phyloP scores from a whole-genome alignment of 2,113 vertebrate species.

The Benitochromis conjunctus region DNA sequence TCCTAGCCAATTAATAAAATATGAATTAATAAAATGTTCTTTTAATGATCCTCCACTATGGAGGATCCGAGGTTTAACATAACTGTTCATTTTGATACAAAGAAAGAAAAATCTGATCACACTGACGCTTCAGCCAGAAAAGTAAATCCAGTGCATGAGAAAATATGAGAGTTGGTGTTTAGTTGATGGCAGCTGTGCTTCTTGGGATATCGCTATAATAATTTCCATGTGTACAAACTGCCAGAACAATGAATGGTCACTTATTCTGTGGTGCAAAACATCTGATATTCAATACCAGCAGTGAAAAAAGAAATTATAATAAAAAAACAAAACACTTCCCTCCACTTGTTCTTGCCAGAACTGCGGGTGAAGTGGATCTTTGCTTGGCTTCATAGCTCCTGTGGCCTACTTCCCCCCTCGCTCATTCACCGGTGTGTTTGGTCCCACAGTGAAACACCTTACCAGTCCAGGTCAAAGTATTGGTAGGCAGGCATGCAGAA shows the following conservation, averaged over 20 bases:
- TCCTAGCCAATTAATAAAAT: neutral
- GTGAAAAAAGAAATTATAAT: neutral
- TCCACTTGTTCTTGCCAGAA: neutral
- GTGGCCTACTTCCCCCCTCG: constrained; percentile 12
- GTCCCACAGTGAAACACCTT: constrained; percentile 11
- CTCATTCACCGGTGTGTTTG: neutral
- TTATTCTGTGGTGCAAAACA: neutral
- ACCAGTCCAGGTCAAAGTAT: constrained; percentile 36
- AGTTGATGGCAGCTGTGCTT: neutral
- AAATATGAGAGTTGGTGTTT: neutral
- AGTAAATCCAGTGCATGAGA: neutral
- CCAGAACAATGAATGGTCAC: neutral
- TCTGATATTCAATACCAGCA: neutral
- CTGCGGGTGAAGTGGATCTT: neutral
- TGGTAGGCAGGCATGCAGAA: neutral
- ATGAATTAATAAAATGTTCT: neutral
- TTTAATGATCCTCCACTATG: rapidly evolving
- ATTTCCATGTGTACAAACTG: constrained; percentile 1
- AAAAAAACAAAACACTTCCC: neutral
- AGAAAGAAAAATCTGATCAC: neutral
- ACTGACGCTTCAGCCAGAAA: neutral
- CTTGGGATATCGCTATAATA: constrained; percentile 2
- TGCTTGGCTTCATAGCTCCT: neutral
- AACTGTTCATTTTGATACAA: neutral
- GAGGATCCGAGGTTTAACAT: neutral